Evolutionary conservation across 2,888 invertebrate species (phyloP), one percentile per base, ranked within the genome.

Genomic region (Agrilus mali): DNA sequence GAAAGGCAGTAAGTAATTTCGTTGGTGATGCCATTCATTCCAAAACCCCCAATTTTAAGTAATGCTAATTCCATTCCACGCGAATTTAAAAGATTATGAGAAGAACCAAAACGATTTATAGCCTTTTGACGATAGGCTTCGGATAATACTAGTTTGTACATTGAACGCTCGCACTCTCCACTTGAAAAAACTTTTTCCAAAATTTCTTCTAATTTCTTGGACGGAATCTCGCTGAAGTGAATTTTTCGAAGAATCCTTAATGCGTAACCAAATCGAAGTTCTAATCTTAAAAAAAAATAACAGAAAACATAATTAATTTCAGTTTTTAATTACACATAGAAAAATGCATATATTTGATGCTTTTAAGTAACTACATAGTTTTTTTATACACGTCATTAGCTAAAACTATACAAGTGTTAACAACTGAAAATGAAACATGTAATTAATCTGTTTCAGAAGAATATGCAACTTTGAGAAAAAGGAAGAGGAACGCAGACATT

Each of bases 21-120:
- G 59, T 82, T 82, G 16, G 80, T 64, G 44, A 82, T 72, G 5
- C 82, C 80, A 49, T 71, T 71, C 36, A 74, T 69, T 36, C 77
- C 75, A 58, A 83, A 82, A 2, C 83, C 83, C 1, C 83, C 82
- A 33, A 81, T 73, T 62, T 79, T 79, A 13, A 82, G 69, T 17
- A 83, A 64, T 1, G 80, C 78, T 53, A 78, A 63, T 56, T 80
- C 77, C 76, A 80, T 80, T 36, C 82, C 82, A 37, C 82, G 63
- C 3, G 75, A 74, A 56, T 81, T 82, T 15, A 75, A 67, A 47
- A 78, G 63, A 37, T 48, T 51, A 3, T 53, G 27, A 10, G 27
- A 27, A 27, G 27, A 27, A 10, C 27, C 27, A 39, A 36, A 53
- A 13, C 48, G 49, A 34, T 41, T 40, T 16, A 45, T 52, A 31